phyloP scores from a whole-genome alignment of 2,113 vertebrate genomes.

The Daubentonia madagascariensis region DNA sequence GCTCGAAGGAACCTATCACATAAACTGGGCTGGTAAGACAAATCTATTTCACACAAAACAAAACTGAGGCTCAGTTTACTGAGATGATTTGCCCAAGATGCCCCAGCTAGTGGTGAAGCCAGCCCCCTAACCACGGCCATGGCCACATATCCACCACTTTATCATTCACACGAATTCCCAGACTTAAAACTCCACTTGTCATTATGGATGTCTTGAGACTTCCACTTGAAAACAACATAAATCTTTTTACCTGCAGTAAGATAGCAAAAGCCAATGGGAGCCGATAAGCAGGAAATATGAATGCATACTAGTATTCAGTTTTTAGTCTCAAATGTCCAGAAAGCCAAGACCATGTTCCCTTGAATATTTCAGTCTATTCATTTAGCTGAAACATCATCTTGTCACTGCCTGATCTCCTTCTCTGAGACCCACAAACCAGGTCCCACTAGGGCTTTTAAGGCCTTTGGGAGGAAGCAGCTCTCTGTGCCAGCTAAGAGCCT shows the following conservation, averaged over 20 bases:
- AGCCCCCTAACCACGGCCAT: not conserved
- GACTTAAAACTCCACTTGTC: not conserved
- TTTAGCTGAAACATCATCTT: slow-evolving; percentile 35
- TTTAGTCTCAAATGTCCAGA: slow-evolving; percentile 4
- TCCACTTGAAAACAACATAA: not conserved
- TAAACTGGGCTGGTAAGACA: not conserved
- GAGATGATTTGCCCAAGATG: not conserved
- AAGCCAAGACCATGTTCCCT: not conserved
- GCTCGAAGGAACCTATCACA: not conserved
- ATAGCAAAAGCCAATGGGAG: not conserved
- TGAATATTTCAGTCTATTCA: slow-evolving; percentile 17
- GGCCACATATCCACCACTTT: not conserved
- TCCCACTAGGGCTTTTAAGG: not conserved
- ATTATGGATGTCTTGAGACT: not conserved
- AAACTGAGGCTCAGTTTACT: not conserved
- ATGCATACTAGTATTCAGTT: not conserved
- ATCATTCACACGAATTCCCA: not conserved
- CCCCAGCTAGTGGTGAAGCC: not conserved
- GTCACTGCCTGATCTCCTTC: not conserved
- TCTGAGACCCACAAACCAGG: not conserved
- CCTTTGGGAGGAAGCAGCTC: not conserved
- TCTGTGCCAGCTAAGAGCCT: not conserved
- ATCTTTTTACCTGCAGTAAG: not conserved
- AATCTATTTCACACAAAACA: not conserved
- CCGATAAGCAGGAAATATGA: not conserved